These are phyloP conservation scores for Antheraea pernyi DNA, from an alignment of 1,140 invertebrate genomes.

Conservation along the genomic window DNA sequence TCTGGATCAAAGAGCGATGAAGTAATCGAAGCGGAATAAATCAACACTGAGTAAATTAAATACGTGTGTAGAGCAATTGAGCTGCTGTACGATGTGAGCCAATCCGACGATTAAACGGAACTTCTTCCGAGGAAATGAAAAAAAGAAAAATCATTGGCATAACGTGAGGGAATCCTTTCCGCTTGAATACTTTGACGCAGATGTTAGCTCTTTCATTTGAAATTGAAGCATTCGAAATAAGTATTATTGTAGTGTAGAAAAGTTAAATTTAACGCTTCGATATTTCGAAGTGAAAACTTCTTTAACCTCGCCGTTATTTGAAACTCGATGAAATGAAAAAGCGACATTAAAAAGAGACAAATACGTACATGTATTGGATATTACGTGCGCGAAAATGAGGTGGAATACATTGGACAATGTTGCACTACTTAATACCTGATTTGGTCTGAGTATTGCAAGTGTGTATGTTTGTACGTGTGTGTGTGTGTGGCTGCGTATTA, in stretches of 20 bases:
- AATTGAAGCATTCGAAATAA: slow-evolving; percentile 13
- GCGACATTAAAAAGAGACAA: too few species aligned
- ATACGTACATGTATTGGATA: too few species aligned
- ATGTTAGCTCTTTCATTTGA: slow-evolving; percentile 27
- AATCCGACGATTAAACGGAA: slow-evolving; percentile 31
- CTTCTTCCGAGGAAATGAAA: slow-evolving; percentile 34
- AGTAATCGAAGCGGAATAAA: slow-evolving; percentile 46
- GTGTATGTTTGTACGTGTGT: too few species aligned
- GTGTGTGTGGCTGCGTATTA: too few species aligned
- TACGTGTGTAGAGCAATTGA: slow-evolving; percentile 40
- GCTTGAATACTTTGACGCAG: slow-evolving; percentile 25
- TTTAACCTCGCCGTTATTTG: too few species aligned
- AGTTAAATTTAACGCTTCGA: neutral
- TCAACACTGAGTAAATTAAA: slow-evolving; percentile 51
- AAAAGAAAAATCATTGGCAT: slow-evolving; percentile 26
- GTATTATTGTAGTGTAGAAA: neutral
- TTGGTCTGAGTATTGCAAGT: too few species aligned
- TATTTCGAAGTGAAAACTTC: neutral
- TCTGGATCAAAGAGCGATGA: slow-evolving; percentile 45
- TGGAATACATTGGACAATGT: too few species aligned
- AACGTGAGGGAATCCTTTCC: slow-evolving; percentile 25
- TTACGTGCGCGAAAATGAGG: too few species aligned
- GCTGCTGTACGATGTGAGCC: slow-evolving; percentile 30
- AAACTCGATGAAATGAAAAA: too few species aligned
- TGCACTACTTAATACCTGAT: too few species aligned